Evolutionary conservation across 2,797 vertebrate genomes (phyloP), one percentile per base, ranked within the genome.

Genomic region (Sphenodon punctatus): DNA sequence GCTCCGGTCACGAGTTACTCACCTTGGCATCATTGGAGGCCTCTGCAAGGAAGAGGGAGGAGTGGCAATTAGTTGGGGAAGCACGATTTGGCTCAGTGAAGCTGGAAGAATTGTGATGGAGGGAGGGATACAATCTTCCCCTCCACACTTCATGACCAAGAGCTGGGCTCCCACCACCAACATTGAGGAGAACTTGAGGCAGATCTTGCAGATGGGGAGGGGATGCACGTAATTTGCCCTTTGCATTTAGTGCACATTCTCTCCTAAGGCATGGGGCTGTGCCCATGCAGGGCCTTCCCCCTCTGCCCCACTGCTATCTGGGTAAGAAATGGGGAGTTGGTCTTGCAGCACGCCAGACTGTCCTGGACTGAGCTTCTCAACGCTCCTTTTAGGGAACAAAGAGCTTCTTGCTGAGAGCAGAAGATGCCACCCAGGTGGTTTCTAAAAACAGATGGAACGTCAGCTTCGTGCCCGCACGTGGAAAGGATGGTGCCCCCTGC

Each of bases 251-350:
- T 9, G n/a, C n/a, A 27, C 15, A 3, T 51, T 51, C 49, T 17
- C 25, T 15, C 48, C 12, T n/a, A 15, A 25, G 51, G 48, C 48
- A 3, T 14, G 8, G 14, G 51, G 48, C 13, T 4, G 6, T 13
- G 16, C 14, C 7, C 13, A n/a, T n/a, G n/a, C n/a, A n/a, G n/a
- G n/a, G n/a, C n/a, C 3, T 0, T 4, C 22, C 32, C 22, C 45
- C 3, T 38, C 74, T 74, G 66, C 27, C 51, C 71, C 36, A 2
- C 0, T 27, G 32, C 38, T 59, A 41, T 56, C n/a, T n/a, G n/a
- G n/a, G n/a, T n/a, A n/a, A n/a, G n/a, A n/a, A n/a, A n/a, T n/a
- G n/a, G n/a, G n/a, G n/a, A n/a, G n/a, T n/a, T n/a, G 79, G 53
- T 64, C 39, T 63, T 4, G 16, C 74, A 63, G 60, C 58, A 58